Evolutionary conservation across 2,797 vertebrate genomes (phyloP).

Genomic region (Chelonia mydas): DNA sequence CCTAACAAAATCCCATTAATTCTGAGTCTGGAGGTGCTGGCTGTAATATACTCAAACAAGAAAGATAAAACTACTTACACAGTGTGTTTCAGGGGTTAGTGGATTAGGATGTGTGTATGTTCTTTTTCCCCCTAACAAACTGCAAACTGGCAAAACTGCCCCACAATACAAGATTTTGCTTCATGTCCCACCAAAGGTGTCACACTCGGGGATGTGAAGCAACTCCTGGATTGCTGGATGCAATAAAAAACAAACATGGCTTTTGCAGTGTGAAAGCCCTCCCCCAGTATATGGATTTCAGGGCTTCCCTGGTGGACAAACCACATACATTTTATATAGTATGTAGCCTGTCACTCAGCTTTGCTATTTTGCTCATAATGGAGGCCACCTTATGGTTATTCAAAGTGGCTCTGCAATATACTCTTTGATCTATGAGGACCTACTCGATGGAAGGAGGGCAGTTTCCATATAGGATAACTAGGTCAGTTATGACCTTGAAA

Average conservation of each 20-base stretch:
- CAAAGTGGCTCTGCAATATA: neutral
- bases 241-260: slow-evolving; percentile 36
- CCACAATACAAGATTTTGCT: neutral
- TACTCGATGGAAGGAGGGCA: neutral
- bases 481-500: slow-evolving; percentile 14
- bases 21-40: slow-evolving; percentile 4
- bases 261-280: slow-evolving; percentile 50
- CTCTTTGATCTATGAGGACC: neutral
- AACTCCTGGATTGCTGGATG: slow-evolving; percentile 58
- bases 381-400: slow-evolving; percentile 19
- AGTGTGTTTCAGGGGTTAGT: slow-evolving; percentile 9
- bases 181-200: slow-evolving; percentile 15
- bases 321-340: neutral
- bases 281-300: neutral
- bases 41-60: neutral
- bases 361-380: slow-evolving; percentile 6
- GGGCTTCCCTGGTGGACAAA: slow-evolving; percentile 36
- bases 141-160: neutral
- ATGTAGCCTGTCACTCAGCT: neutral
- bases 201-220: slow-evolving; percentile 40
- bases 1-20: slow-evolving; percentile 20
- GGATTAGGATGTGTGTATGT: neutral
- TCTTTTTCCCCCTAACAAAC: neutral
- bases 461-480: slow-evolving; percentile 23
- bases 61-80: neutral